Evolutionary conservation across 2,797 vertebrate species (phyloP), one percentile per base, ranked within the genome.

Genomic region (Arrhamphus sclerolepis): DNA sequence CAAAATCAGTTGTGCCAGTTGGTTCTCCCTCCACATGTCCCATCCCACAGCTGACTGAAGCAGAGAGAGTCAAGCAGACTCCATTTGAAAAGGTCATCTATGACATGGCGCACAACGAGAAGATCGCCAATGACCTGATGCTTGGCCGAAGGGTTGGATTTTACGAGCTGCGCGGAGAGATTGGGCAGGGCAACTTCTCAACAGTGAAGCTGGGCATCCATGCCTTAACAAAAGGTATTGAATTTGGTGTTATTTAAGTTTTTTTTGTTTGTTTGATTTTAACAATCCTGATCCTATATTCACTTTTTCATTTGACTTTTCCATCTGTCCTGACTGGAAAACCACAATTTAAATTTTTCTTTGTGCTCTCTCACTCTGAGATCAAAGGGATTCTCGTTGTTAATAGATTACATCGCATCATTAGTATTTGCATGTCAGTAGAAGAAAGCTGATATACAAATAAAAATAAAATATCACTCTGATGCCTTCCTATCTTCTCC

Each of bases 111-210:
- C 89, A 94, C 79, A 89, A 87, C 6, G 81, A 91, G 58, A 87
- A 53, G 56, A 63, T 91, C 1, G 50, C 82, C 53, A 89, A 76
- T 6, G 93, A 93, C 29, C 63, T 92, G 17, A 75, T 82, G 57
- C 80, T 93, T 2, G 93, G 92, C 0, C 83, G 87, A 29, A 84
- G 92, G 56, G 70, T 93, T 2, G 83, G 90, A 46, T 93, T 94
- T 75, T 94, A 94, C 10, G 93, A 94, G 68, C 89, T 94, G 44
- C 81, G 92, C 0, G 93, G 92, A 21, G 91, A 93, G 63, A 83
- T 94, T 1, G 93, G 93, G 0, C 78, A 84, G 9, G 92, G 93
- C 0, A 94, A 93, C 81, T 94, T 94, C 81, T 92, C 93, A 0
- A 84, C 88, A 0, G 93, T 94, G 57, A 91, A 70, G 58, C 68